These are phyloP conservation scores for Ptychochromis oligacanthus DNA, from an alignment of 2,113 vertebrate species.

Conservation along the genomic window DNA sequence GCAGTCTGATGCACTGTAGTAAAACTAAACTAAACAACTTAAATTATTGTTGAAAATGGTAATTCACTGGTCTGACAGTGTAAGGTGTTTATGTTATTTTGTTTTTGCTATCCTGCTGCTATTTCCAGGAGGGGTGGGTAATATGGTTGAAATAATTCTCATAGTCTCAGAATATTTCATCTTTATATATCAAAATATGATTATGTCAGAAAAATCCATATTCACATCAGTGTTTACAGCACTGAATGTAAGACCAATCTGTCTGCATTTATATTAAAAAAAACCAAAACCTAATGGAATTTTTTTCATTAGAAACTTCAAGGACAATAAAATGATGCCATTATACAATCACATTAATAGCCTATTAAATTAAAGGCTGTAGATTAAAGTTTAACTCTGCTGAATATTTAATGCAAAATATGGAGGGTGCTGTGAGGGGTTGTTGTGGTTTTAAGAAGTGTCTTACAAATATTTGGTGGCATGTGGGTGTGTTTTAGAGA, in stretches of 20 bases:
- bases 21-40: not conserved
- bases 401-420: not conserved
- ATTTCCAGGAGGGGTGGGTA: not conserved
- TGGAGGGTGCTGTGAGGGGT: not conserved
- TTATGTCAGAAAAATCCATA: too few species aligned
- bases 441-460: too few species aligned
- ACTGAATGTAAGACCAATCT: too few species aligned
- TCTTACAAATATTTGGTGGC: not conserved
- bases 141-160: not conserved
- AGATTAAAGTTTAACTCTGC: not conserved
- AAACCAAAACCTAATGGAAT: too few species aligned
- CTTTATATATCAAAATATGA: not conserved
- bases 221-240: too few species aligned
- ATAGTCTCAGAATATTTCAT: not conserved
- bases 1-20: not conserved
- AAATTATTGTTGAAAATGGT: too few species aligned
- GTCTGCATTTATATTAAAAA: too few species aligned
- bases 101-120: not conserved
- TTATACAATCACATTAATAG: not conserved
- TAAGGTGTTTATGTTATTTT: constrained; percentile 11
- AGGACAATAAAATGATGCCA: not conserved
- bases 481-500: not conserved
- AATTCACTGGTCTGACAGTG: not conserved
- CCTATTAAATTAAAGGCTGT: not conserved
- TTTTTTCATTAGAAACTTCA: too few species aligned